These are phyloP conservation scores for Heliconius himera DNA, from an alignment of 1,140 invertebrate species.

Conservation along the genomic window DNA sequence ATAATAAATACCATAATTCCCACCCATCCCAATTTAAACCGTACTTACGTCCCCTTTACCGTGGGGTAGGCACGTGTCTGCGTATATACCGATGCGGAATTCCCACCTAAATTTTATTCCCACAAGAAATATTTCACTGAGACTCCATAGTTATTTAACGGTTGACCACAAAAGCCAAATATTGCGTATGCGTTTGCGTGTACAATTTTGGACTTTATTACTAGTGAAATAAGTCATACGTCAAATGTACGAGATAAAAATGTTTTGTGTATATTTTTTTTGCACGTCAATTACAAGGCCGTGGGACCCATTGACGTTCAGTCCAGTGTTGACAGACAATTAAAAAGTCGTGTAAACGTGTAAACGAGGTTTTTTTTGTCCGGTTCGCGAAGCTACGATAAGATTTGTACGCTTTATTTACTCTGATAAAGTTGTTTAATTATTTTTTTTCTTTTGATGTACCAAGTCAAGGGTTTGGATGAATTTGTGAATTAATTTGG, in stretches of 20 bases:
- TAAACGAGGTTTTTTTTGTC: constrained; percentile 15
- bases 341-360: constrained; percentile 19
- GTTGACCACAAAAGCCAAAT: constrained; percentile 13
- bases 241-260: not conserved
- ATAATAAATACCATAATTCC: not conserved
- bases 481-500: not conserved
- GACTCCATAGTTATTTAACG: constrained; percentile 37
- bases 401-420: constrained; percentile 8
- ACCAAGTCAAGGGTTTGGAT: not conserved
- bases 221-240: not conserved
- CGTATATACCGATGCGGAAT: constrained; percentile 26
- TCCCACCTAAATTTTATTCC: constrained; percentile 49
- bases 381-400: not conserved
- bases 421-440: constrained; percentile 21
- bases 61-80: constrained; percentile 41
- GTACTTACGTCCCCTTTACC: constrained; percentile 19
- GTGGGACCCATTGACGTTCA: constrained; percentile 23
- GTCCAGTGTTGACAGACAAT: constrained; percentile 33
- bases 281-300: constrained; percentile 35
- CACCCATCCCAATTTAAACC: constrained; percentile 24
- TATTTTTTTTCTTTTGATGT: constrained; percentile 16
- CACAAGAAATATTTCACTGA: constrained; percentile 49
- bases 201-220: constrained; percentile 15
- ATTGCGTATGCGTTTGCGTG: not conserved
- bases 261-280: constrained; percentile 29